Conservation (phyloP, 1,140 invertebrate genomes). For the Drosophila teissieri region DNA sequence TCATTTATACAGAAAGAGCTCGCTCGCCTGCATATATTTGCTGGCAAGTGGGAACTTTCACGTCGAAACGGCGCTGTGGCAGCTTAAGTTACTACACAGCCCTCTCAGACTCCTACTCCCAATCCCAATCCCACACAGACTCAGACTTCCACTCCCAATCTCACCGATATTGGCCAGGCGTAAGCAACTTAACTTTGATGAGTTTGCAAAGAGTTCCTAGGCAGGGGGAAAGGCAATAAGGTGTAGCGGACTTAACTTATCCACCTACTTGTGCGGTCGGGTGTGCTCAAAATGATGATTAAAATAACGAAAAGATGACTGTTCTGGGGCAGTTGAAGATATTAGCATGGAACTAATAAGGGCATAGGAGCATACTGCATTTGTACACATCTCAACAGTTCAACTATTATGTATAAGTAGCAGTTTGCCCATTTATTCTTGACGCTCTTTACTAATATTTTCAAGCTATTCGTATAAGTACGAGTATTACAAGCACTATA, state of each 20-base stretch:
- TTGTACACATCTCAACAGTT: neutral
- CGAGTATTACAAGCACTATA: too few relatives aligned
- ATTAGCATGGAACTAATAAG: constrained; percentile 23
- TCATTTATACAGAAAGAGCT: constrained; percentile 53
- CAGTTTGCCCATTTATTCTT: too few relatives aligned
- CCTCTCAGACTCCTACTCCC: neutral
- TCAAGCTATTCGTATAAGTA: neutral
- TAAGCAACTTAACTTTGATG: constrained; percentile 78
- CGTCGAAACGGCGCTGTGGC: constrained; percentile 44
- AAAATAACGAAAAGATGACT: constrained; percentile 71
- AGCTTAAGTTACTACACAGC: constrained; percentile 35
- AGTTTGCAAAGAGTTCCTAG: constrained; percentile 65
- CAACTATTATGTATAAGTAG: neutral
- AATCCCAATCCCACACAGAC: constrained; percentile 1
- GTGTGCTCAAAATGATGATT: constrained; percentile 71
- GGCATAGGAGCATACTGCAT: neutral
- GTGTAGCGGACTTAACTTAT: constrained; percentile 30
- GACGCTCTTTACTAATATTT: too few relatives aligned
- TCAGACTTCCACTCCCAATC: neutral
- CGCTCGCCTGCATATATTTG: constrained; percentile 31
- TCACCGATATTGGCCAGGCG: constrained; percentile 36
- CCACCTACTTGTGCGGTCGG: constrained; percentile 32
- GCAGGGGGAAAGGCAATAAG: neutral
- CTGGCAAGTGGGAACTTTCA: constrained; percentile 30
- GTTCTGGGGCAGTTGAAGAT: neutral